phyloP scores from a whole-genome alignment of 2,888 invertebrate species.

The Mythimna vitellina region DNA sequence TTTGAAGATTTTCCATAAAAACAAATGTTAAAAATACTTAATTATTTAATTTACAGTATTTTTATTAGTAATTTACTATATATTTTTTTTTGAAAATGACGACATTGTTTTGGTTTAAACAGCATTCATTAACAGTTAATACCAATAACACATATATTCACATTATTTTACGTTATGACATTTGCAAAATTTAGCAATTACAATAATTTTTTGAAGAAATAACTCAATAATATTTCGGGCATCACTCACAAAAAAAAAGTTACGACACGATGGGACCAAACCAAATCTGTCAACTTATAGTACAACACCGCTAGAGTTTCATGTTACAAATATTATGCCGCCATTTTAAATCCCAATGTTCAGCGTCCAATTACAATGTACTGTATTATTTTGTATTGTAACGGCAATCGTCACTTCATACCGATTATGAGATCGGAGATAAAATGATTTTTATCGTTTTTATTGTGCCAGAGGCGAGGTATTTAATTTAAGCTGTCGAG shows the following conservation, averaged over 20 bases:
- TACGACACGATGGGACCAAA: slow-evolving; percentile 4
- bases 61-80: too few species aligned
- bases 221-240: not conserved
- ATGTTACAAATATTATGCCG: slow-evolving; percentile 73
- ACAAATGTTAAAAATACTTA: not conserved
- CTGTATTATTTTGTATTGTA: slow-evolving; percentile 49
- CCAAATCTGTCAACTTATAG: slow-evolving; percentile 38
- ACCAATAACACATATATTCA: not conserved
- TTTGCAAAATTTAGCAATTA: not conserved
- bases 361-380: slow-evolving; percentile 53
- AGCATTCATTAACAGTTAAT: not conserved
- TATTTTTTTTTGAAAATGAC: too few species aligned
- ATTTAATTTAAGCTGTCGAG: slow-evolving; percentile 44
- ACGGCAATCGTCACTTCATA: slow-evolving; percentile 61
- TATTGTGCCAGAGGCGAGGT: slow-evolving; percentile 34
- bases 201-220: not conserved
- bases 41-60: not conserved
- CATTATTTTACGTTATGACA: not conserved
- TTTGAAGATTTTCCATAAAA: too few species aligned
- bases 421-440: slow-evolving; percentile 57
- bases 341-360: slow-evolving; percentile 56
- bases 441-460: slow-evolving; percentile 62
- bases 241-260: not conserved
- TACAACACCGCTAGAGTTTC: slow-evolving; percentile 59
- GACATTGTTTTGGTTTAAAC: not conserved